phyloP scores from a whole-genome alignment of 1,140 invertebrate species.

The Amphibalanus amphitrite region DNA sequence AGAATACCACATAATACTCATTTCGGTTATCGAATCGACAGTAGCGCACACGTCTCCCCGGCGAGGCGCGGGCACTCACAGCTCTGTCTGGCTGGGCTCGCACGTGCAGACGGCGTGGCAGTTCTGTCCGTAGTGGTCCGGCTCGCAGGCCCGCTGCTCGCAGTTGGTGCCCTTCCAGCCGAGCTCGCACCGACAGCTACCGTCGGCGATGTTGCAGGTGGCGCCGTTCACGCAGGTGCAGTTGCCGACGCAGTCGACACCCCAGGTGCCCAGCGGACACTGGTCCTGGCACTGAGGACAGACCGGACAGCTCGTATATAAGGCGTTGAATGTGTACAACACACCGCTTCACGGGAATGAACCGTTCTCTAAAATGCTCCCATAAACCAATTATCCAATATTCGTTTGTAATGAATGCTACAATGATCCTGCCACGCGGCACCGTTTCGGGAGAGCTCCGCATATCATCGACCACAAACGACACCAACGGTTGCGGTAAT shows the following conservation, averaged over 20 bases:
- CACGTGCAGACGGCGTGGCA: conserved; percentile 61
- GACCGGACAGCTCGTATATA: neutral
- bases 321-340: no score
- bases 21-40: no score
- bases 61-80: conserved; percentile 33
- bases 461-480: no score
- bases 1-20: no score
- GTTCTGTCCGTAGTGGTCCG: conserved; percentile 44
- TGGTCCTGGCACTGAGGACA: conserved; percentile 46
- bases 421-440: no score
- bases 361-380: no score
- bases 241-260: conserved; percentile 47
- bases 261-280: conserved; percentile 57
- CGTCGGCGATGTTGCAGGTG: conserved; percentile 45
- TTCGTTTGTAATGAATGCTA: no score
- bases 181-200: conserved; percentile 46
- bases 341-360: no score
- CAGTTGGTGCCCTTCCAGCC: conserved; percentile 62
- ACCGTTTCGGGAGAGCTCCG: no score
- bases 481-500: no score
- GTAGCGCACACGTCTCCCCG: no score
- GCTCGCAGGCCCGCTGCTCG: conserved; percentile 41
- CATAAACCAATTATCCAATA: no score
- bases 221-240: conserved; percentile 65
- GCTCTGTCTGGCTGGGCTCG: conserved; percentile 46